Base-by-base conservation (phyloP, 2,113 vertebrate species). In the Siphamia tubifer region DNA sequence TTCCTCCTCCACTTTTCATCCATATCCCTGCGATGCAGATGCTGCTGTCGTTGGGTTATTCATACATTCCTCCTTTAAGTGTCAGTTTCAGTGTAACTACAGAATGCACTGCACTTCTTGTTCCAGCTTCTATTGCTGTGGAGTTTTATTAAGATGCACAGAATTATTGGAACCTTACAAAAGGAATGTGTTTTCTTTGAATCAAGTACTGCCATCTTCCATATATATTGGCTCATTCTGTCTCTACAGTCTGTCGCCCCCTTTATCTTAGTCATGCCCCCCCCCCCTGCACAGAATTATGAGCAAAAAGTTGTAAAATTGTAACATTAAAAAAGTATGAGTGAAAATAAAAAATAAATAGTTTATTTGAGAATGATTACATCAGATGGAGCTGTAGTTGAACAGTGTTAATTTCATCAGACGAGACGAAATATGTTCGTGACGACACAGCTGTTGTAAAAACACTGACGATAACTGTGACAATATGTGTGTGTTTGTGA, bases 121-220 rank as follows among this genome's bases (percentile, higher is more conserved):
- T 44, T 54, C 48, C 31, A 71, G 56, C 45, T 48, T 21, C 12
- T 36, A 31, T 80, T 54, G 53, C 52, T 36, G 40, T 68, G 62
- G 71, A 64, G 66, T 4, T 58, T 79, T 82, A 82, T 90, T 75
- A 79, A 79, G 67, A 79, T 58, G 65, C 72, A 70, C 70, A 83
- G 86, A 88, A 88, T 87, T 79, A 82, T 74, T 13, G 12, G 69
- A 60, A 65, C 72, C 53, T 79, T 87, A 88, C 68, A 81, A 83
- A 79, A 30, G 28, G 69, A 66, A 79, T 84, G 68, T 52, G 60
- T 60, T 81, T 66, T 79, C 82, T 82, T 42, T 58, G 71, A 82
- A 68, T 80, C 64, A 62, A 75, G 77, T 67, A 61, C 58, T 66
- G 58, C 63, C 74, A 79, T 87, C 58, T 69, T 70, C 68, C 58